Base-by-base conservation (phyloP, 2,113 vertebrate species). In the Recurvirostra avosetta region DNA sequence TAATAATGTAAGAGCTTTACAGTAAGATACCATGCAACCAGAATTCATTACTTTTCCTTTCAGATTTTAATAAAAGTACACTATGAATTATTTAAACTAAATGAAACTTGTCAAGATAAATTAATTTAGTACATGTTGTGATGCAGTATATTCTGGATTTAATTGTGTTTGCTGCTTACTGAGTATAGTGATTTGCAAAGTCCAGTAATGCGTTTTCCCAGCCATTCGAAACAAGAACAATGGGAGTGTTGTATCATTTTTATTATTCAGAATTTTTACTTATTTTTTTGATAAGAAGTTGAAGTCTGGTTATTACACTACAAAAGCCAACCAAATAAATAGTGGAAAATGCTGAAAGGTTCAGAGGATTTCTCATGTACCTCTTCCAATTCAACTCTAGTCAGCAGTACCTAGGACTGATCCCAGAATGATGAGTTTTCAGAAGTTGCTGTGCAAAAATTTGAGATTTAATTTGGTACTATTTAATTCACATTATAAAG, bases 41-140 rank as follows among this genome's bases (percentile, higher is more conserved):
- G 74, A 91, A 95, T 83, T 82, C 92, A 95, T 92, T 90, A 85
- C 70, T 86, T 94, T 92, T 94, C 77, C 92, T 92, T 87, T 92
- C 93, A 86, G 71, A 82, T 88, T 95, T 96, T 96, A 95, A 91
- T 95, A 96, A 94, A 95, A 96, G 45, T 62, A 83, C 84, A 74
- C 26, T 66, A 91, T 97, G 94, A 97, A 97, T 97, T 97, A 97
- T 96, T 97, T 90, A 97, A 96, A 87, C 66, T 56, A 79, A 23
- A 38, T 58, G 45, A 94, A 89, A 91, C 66, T 82, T 97, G 95
- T 94, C 89, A 67, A 76, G 87, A 90, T 83, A 96, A 97, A 95
- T 95, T 88, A 92, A 94, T 96, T 96, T 95, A 96, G 53, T 67
- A 19, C 15, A 36, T 91, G 55, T 86, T 92, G 67, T 70, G 87